Conservation (phyloP, 2,888 invertebrate genomes). For the Halictus quadricinctus region DNA sequence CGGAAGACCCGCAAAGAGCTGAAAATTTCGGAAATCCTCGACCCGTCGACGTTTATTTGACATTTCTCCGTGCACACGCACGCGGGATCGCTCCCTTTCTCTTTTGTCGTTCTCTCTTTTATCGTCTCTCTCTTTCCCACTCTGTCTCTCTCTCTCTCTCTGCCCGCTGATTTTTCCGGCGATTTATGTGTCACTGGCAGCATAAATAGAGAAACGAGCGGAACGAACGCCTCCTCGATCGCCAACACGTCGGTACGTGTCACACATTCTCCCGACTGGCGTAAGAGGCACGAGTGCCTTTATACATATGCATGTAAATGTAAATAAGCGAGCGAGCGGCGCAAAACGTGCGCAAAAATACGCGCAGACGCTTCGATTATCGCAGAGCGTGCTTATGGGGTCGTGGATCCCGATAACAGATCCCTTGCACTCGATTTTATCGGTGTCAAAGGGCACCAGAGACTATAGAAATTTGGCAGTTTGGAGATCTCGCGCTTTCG, state of each 20-base stretch:
- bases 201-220: conserved; percentile 41
- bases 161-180: background rate
- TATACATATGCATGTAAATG: conserved; percentile 61
- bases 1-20: background rate
- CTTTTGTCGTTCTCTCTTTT: background rate
- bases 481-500: background rate
- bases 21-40: background rate
- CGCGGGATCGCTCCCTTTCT: background rate
- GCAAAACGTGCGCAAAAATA: conserved; percentile 43
- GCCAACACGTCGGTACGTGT: conserved; percentile 43
- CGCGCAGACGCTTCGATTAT: conserved; percentile 18
- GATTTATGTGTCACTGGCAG: conserved; percentile 4
- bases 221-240: conserved; percentile 37
- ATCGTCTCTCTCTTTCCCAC: background rate
- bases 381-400: background rate
- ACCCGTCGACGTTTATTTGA: background rate
- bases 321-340: conserved; percentile 47
- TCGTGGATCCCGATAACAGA: background rate
- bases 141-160: background rate
- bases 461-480: background rate
- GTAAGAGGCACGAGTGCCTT: conserved; percentile 56
- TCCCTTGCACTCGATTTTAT: background rate
- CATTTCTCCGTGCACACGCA: background rate
- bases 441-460: background rate
- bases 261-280: conserved; percentile 52